phyloP scores from a whole-genome alignment of 92 coral and sea anemone genomes.

The Heteractis magnifica region DNA sequence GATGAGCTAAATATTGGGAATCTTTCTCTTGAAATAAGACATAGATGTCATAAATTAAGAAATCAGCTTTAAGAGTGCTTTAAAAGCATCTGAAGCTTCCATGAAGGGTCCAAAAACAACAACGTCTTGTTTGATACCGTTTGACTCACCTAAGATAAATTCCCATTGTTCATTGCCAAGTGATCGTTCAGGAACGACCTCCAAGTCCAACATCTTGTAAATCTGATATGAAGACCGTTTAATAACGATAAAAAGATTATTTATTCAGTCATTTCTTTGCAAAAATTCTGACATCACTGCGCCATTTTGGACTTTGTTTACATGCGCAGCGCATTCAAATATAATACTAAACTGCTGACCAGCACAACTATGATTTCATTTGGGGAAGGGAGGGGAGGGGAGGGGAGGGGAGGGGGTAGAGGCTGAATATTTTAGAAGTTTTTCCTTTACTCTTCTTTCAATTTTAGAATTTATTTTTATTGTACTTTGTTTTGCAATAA shows the following conservation, averaged over 20 bases:
- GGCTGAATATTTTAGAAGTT: too few species aligned
- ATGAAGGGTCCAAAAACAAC: background rate
- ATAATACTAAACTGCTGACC: slow-evolving; percentile 29
- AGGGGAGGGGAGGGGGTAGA: too few species aligned
- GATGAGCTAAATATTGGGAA: too few species aligned
- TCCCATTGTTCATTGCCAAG: slow-evolving; percentile 99
- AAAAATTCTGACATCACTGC: slow-evolving; percentile 44
- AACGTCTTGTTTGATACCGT: background rate
- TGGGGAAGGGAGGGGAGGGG: too few species aligned
- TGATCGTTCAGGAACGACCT: slow-evolving; percentile 98
- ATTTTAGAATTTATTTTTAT: too few species aligned
- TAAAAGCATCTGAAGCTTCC: background rate
- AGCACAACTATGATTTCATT: background rate
- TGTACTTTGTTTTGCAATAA: too few species aligned
- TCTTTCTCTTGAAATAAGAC: too few species aligned
- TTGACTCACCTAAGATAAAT: slow-evolving; percentile 78
- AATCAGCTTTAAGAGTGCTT: too few species aligned
- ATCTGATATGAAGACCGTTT: background rate
- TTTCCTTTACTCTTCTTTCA: too few species aligned
- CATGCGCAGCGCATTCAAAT: slow-evolving; percentile 70
- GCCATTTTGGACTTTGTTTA: slow-evolving; percentile 58
- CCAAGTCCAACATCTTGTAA: slow-evolving; percentile 80
- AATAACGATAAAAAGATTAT: background rate
- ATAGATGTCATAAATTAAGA: too few species aligned
- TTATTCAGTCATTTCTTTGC: slow-evolving; percentile 23